phyloP scores from a whole-genome alignment of 2,113 vertebrate species.

The Lontra canadensis region DNA sequence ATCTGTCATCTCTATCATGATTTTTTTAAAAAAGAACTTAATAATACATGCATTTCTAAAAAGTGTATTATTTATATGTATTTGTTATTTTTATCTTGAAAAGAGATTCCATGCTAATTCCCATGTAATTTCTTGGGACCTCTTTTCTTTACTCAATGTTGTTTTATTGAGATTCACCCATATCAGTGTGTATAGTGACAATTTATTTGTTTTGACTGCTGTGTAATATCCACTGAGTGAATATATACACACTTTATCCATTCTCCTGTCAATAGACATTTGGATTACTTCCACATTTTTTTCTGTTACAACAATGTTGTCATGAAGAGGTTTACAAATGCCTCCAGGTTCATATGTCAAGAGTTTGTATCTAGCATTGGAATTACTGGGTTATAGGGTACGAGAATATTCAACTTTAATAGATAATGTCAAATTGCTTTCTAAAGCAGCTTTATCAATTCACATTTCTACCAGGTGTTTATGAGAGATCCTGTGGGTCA shows the following conservation, averaged over 20 bases:
- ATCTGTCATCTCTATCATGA: background rate
- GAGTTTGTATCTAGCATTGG: background rate
- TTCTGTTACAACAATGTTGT: background rate
- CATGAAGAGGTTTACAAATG: background rate
- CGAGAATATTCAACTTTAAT: background rate
- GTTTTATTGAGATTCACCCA: slow-evolving; percentile 17
- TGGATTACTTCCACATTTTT: background rate
- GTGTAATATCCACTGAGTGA: background rate
- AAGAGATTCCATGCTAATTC: background rate
- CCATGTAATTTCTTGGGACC: background rate
- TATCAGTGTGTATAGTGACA: background rate
- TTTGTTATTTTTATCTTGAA: slow-evolving; percentile 55
- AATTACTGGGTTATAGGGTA: background rate
- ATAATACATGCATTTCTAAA: background rate
- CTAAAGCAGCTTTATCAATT: background rate
- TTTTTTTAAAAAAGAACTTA: background rate
- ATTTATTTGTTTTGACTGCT: slow-evolving; percentile 14
- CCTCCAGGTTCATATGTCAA: background rate
- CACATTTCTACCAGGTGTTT: slow-evolving; percentile 2
- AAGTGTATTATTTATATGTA: background rate
- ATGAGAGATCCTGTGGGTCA: background rate
- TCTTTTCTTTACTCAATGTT: slow-evolving; percentile 21
- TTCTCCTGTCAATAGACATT: slow-evolving; percentile 21
- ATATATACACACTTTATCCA: background rate
- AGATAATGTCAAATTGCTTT: background rate